Evolutionary conservation across 2,113 vertebrate genomes (phyloP).

Genomic region (Ovibos moschatus): DNA sequence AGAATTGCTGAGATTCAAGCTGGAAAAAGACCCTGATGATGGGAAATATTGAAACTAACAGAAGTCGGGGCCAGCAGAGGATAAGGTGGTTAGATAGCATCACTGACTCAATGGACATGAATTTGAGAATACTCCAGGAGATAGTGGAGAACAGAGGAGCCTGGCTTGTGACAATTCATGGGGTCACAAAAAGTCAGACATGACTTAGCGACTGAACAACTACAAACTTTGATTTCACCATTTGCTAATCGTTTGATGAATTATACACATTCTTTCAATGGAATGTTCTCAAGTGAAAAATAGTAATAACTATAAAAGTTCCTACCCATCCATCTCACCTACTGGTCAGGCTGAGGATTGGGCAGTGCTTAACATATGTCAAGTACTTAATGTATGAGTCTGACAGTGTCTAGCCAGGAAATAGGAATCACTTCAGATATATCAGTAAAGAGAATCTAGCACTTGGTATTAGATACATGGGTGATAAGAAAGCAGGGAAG

Average conservation of each 20-base stretch:
- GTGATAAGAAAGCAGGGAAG: neutral
- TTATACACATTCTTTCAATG: neutral
- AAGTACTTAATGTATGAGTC: neutral
- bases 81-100: neutral
- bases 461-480: neutral
- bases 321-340: neutral
- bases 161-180: neutral
- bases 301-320: neutral
- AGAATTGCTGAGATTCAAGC: neutral
- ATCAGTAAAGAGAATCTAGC: neutral
- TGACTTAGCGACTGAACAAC: neutral
- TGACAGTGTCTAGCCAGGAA: neutral
- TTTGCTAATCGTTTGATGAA: neutral
- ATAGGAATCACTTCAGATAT: neutral
- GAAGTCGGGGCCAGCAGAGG: neutral
- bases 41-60: neutral
- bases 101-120: neutral
- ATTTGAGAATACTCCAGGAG: neutral
- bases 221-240: neutral
- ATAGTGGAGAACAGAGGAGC: neutral
- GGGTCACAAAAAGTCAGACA: neutral
- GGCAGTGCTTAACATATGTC: neutral
- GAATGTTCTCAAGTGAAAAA: neutral
- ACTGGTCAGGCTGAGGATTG: neutral
- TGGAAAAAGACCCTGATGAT: neutral